Evolutionary conservation across 2,888 invertebrate genomes (phyloP).

Genomic region (Microctonus hyperodae): DNA sequence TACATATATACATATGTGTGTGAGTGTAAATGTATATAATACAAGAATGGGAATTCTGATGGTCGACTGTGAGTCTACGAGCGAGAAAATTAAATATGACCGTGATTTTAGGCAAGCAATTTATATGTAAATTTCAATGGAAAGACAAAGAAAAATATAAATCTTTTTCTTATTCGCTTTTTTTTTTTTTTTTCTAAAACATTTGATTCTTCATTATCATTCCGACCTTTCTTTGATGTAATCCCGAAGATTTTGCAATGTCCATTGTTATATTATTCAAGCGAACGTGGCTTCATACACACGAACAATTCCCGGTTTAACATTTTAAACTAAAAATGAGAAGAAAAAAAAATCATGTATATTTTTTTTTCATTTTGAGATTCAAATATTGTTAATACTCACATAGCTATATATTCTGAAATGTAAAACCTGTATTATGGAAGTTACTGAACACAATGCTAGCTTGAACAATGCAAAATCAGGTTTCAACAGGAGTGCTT

Average conservation of each 20-base stretch:
- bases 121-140: conserved; percentile 54
- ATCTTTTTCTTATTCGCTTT: background rate
- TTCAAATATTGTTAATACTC: background rate
- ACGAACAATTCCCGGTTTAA: background rate
- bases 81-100: conserved; percentile 58
- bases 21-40: background rate
- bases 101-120: conserved; percentile 58
- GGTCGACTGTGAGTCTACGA: conserved; percentile 35
- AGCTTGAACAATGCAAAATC: background rate
- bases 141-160: background rate
- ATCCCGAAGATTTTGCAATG: conserved; percentile 10
- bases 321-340: background rate
- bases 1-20: conserved; percentile 6
- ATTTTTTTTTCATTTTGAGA: background rate
- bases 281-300: conserved; percentile 24
- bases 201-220: background rate
- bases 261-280: conserved; percentile 16
- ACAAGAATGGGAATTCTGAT: background rate
- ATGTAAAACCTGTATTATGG: background rate
- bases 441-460: background rate
- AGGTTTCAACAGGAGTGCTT: background rate
- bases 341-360: background rate
- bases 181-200: no score
- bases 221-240: background rate
- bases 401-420: background rate